These are phyloP conservation scores for Noctua pronuba DNA, from an alignment of 2,888 invertebrate species.

Conservation along the genomic window DNA sequence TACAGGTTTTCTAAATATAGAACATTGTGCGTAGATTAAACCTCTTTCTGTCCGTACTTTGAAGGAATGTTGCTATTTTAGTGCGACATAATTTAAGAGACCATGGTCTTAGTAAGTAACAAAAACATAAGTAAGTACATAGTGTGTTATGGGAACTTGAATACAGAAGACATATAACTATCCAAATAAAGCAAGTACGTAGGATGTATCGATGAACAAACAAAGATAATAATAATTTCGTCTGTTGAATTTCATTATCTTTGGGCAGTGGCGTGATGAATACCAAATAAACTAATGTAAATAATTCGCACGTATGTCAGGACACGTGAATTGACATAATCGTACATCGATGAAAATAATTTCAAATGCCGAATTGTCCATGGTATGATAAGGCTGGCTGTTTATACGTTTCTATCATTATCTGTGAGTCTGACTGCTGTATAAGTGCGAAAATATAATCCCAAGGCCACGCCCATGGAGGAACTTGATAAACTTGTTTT, in stretches of 20 bases:
- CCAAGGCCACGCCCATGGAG: slow-evolving; percentile 35
- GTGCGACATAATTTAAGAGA: slow-evolving; percentile 1
- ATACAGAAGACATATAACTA: not conserved
- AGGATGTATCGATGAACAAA: slow-evolving; percentile 14
- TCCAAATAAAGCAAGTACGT: not conserved
- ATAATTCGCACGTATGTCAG: slow-evolving; percentile 23
- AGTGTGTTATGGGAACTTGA: not conserved
- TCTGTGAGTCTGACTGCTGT: slow-evolving; percentile 2
- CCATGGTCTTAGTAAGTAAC: not conserved
- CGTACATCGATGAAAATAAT: slow-evolving; percentile 18
- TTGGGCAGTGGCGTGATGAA: slow-evolving; percentile 36
- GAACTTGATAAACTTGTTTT: slow-evolving; percentile 46
- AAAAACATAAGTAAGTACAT: not conserved
- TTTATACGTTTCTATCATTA: slow-evolving; percentile 6
- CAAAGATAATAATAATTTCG: slow-evolving; percentile 27
- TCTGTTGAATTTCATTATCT: slow-evolving; percentile 34
- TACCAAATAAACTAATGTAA: slow-evolving; percentile 29
- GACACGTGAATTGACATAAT: slow-evolving; percentile 25
- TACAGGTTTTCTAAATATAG: slow-evolving; percentile 42
- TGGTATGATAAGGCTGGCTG: slow-evolving; percentile 29
- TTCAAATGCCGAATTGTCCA: slow-evolving; percentile 10
- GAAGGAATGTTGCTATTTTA: slow-evolving; percentile 19
- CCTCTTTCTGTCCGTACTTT: not conserved
- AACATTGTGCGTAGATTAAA: slow-evolving; percentile 14
- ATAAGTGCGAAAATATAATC: slow-evolving; percentile 22